Evolutionary conservation across 2,113 vertebrate species (phyloP).

Genomic region (Thryonomys swinderianus): DNA sequence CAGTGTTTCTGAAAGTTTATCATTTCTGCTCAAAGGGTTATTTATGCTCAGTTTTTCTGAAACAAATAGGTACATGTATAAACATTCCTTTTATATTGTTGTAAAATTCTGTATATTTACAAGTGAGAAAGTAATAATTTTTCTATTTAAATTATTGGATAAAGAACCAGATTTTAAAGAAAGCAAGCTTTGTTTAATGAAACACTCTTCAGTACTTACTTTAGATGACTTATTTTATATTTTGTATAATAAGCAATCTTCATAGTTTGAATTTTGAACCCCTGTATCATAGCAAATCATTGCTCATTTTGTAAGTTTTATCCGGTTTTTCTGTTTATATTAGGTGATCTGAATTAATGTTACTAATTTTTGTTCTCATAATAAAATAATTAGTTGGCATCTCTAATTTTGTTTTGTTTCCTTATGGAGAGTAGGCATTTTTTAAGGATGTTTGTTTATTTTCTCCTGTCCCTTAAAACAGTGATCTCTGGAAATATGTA

Average conservation of each 20-base stretch:
- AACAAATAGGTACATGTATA: conserved; percentile 37
- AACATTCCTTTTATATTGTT: conserved; percentile 3
- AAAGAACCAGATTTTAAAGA: neutral
- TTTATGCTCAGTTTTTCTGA: neutral
- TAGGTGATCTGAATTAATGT: conserved; percentile 29
- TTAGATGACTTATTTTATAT: neutral
- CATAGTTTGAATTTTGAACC: neutral
- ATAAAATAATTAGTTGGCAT: neutral
- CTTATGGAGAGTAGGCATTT: conserved; percentile 32
- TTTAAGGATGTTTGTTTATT: conserved; percentile 57
- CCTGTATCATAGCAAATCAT: conserved; percentile 20
- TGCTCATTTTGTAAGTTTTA: conserved; percentile 8
- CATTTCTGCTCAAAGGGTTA: conserved; percentile 33
- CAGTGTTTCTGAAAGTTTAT: conserved; percentile 26
- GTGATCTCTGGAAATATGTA: conserved; percentile 1
- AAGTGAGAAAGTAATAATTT: conserved; percentile 13
- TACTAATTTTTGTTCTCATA: conserved; percentile 42
- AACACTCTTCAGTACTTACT: neutral
- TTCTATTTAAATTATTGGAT: conserved; percentile 13
- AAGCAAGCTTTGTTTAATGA: conserved; percentile 15
- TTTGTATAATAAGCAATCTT: neutral
- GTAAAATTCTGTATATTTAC: conserved; percentile 43
- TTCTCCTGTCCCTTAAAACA: conserved; percentile 47
- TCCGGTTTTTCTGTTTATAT: neutral
- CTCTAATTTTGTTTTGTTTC: conserved; percentile 12